A percentile compares a stretch with the other conserved stretches of the same genome.
Evolutionary conservation across 1,140 invertebrate genomes (phyloP).

Genomic region (Hyposmocoma kahamanoa): DNA sequence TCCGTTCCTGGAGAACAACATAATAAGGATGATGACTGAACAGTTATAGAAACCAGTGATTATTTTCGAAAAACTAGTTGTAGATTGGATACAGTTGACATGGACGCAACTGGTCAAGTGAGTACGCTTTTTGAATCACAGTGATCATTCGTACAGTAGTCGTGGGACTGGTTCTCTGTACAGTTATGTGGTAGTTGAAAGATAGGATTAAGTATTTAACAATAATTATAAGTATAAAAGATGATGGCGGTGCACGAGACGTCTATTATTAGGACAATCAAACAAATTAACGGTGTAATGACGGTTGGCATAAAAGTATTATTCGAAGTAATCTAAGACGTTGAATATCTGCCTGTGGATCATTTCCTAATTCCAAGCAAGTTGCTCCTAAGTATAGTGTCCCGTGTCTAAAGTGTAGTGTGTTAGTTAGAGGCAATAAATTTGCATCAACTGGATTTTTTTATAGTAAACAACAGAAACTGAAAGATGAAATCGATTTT

Average conservation of each 20-base stretch:
- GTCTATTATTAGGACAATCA: neutral
- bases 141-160: conserved; percentile 13
- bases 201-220: conserved; percentile 47
- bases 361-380: neutral
- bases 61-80: neutral
- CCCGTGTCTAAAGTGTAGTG: too few species aligned
- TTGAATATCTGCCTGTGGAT: neutral
- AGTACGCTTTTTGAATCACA: conserved; percentile 17
- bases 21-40: neutral
- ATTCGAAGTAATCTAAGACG: neutral
- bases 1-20: neutral
- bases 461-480: too few species aligned
- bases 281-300: neutral
- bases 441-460: too few species aligned
- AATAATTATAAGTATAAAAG: conserved; percentile 29
- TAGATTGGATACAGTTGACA: neutral
- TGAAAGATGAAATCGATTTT: too few species aligned
- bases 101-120: neutral
- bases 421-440: too few species aligned
- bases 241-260: neutral
- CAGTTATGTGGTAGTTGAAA: conserved; percentile 26
- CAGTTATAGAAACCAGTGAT: conserved; percentile 6
- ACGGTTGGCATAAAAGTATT: neutral
- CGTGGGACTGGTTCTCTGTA: conserved; percentile 25
- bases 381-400: neutral